phyloP scores from a whole-genome alignment of 2,888 invertebrate genomes.

The Lucinisca nassula region DNA sequence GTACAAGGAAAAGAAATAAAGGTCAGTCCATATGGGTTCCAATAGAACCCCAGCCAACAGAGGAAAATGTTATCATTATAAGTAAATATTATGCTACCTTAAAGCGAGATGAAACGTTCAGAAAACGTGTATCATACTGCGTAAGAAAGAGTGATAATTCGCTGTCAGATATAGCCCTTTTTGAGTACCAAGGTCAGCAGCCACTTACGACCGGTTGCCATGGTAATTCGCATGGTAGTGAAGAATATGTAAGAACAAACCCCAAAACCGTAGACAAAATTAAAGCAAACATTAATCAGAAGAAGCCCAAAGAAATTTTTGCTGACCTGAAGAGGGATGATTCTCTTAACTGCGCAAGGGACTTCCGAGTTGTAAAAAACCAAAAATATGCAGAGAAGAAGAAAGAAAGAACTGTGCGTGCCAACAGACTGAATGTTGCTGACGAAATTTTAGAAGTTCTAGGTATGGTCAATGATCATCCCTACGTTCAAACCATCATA shows the following conservation, averaged over 20 bases:
- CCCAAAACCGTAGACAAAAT: slow-evolving; percentile 5
- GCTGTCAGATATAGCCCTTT: background rate
- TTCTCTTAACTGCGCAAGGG: slow-evolving; percentile 13
- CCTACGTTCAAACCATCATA: background rate
- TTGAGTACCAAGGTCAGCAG: slow-evolving; percentile 24
- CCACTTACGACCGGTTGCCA: no score
- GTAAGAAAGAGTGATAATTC: background rate
- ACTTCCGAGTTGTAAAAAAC: slow-evolving; percentile 22
- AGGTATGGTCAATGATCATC: background rate
- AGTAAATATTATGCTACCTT: slow-evolving; percentile 16
- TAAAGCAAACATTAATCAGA: background rate
- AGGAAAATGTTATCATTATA: background rate
- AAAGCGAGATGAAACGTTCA: slow-evolving; percentile 2
- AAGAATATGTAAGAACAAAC: no score
- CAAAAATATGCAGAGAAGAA: background rate
- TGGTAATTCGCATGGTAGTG: no score
- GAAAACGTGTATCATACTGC: slow-evolving; percentile 21
- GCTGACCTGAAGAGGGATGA: slow-evolving; percentile 1
- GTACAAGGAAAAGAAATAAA: background rate
- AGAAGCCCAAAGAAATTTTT: slow-evolving; percentile 23
- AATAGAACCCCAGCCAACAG: slow-evolving; percentile 7
- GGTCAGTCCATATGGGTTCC: background rate
- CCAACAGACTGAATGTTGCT: background rate
- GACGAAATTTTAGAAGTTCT: background rate
- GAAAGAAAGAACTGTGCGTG: background rate